phyloP scores from a whole-genome alignment of 2,888 invertebrate species.

The Callosobruchus maculatus region DNA sequence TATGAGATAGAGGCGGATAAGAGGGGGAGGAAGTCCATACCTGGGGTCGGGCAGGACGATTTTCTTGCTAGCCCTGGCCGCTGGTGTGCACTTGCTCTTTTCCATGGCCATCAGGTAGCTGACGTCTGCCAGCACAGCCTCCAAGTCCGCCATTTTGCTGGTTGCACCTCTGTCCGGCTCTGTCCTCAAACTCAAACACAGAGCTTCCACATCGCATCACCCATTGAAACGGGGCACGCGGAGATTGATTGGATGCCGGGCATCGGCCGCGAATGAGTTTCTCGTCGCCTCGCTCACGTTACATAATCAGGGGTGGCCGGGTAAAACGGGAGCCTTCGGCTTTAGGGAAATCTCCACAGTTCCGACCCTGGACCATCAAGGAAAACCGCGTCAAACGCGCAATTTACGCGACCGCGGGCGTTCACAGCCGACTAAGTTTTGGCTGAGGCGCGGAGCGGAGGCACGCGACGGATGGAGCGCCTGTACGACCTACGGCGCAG shows the following conservation, averaged over 20 bases:
- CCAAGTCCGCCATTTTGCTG: slow-evolving; percentile 93
- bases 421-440: slow-evolving; percentile 24
- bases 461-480: slow-evolving; percentile 6
- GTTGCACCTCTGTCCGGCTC: slow-evolving; percentile 24
- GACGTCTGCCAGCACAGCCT: slow-evolving; percentile 99
- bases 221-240: background rate
- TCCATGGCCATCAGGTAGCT: slow-evolving; percentile 99
- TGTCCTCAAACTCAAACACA: slow-evolving; percentile 29
- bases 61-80: slow-evolving; percentile 98
- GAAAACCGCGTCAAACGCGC: slow-evolving; percentile 21
- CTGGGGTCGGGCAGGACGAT: slow-evolving; percentile 98
- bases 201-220: slow-evolving; percentile 19
- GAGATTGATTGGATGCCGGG: background rate
- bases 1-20: background rate
- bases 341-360: slow-evolving; percentile 19
- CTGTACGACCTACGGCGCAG: slow-evolving; percentile 17
- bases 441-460: background rate
- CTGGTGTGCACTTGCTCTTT: slow-evolving; percentile 99
- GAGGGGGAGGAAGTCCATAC: slow-evolving; percentile 53
- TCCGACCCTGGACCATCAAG: slow-evolving; percentile 33
- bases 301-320: background rate
- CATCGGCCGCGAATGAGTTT: background rate
- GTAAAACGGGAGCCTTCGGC: slow-evolving; percentile 4
- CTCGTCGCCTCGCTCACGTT: slow-evolving; percentile 11
- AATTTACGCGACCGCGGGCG: slow-evolving; percentile 20